These are phyloP conservation scores for Dysmachus trigonus DNA, from an alignment of 2,888 invertebrate genomes.

Conservation along the genomic window DNA sequence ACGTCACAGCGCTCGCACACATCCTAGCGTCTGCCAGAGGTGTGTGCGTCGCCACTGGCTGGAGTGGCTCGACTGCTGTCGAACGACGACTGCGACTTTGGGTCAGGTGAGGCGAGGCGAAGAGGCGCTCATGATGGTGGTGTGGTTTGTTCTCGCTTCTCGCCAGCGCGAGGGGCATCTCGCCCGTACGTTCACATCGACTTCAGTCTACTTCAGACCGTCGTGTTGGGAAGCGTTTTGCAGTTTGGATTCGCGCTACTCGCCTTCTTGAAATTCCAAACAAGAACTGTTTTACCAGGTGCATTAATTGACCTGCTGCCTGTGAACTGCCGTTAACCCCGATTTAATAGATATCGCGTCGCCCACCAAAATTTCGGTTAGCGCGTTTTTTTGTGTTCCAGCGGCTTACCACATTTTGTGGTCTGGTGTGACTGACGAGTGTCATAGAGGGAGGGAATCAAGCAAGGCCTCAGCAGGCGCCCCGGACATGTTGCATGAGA, in stretches of 20 bases:
- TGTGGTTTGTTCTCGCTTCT: neutral
- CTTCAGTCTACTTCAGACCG: slow-evolving; percentile 43
- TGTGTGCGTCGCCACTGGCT: neutral
- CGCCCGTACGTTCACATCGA: slow-evolving; percentile 24
- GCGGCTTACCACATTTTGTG: neutral
- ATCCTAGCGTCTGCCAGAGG: neutral
- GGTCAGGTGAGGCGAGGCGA: neutral
- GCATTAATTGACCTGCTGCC: neutral
- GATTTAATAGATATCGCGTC: neutral
- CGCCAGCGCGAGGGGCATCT: slow-evolving; percentile 19
- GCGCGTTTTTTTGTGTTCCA: neutral
- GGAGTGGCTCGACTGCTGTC: neutral
- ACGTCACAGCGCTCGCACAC: neutral
- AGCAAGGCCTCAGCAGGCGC: neutral
- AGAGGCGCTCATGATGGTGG: neutral
- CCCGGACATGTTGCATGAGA: slow-evolving; percentile 36
- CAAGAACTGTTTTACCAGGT: slow-evolving; percentile 21
- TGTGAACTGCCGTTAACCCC: neutral
- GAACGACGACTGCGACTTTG: neutral
- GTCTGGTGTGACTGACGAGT: neutral
- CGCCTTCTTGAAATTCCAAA: slow-evolving; percentile 20
- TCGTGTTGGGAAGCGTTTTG: slow-evolving; percentile 33
- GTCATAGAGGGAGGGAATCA: neutral
- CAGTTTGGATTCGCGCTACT: neutral
- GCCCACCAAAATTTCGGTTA: neutral